A percentile compares a stretch with the other conserved stretches of the same genome.
Evolutionary conservation across 2,113 vertebrate species (phyloP).

Genomic region (Pomatostomus ruficeps): DNA sequence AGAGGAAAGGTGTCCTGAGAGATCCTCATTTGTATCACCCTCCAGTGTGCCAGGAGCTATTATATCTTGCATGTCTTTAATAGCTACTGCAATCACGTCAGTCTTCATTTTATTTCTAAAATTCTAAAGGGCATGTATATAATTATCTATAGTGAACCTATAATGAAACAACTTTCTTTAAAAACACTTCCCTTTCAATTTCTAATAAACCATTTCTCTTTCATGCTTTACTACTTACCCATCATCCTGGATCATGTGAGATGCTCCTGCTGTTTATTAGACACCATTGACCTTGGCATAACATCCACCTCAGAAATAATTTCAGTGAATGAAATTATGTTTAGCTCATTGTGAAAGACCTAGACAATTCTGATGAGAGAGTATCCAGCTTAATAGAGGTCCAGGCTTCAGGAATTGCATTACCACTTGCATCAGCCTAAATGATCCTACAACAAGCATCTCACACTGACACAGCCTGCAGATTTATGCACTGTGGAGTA

Average conservation of each 20-base stretch:
- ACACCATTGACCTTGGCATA: not conserved
- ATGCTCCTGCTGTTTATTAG: not conserved
- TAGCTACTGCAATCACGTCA: not conserved
- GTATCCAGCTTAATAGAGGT: not conserved
- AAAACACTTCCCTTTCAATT: not conserved
- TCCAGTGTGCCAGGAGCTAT: not conserved
- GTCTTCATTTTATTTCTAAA: not conserved
- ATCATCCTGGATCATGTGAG: not conserved
- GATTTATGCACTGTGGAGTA: conserved; percentile 42
- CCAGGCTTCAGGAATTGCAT: conserved; percentile 17
- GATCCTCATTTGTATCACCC: not conserved
- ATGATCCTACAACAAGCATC: not conserved
- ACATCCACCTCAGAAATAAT: not conserved
- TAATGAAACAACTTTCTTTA: not conserved
- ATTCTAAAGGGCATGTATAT: not conserved
- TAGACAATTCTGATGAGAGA: not conserved
- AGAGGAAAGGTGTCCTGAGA: not conserved
- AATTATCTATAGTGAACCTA: not conserved
- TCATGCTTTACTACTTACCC: not conserved
- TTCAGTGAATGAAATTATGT: conserved; percentile 13
- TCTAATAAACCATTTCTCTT: not conserved
- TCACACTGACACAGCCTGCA: conserved; percentile 30
- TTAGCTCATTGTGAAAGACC: not conserved
- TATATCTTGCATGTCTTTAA: not conserved
- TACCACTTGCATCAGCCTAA: conserved; percentile 31